Base-by-base conservation (phyloP, 2,113 vertebrate genomes). In the Percina caprodes region DNA sequence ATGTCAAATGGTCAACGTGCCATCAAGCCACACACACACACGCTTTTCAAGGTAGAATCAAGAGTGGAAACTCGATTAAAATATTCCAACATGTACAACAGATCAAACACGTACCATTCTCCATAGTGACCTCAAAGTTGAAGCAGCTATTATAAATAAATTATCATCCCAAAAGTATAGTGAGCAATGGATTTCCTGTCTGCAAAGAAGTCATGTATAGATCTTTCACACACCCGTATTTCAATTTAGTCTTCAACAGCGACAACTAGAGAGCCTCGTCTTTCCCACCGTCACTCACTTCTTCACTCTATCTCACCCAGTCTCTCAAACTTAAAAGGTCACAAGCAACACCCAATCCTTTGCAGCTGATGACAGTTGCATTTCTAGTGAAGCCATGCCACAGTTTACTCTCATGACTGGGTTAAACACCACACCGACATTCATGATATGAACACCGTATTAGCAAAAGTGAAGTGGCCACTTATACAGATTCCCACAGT, bases 331-430 rank as follows among this genome's bases (percentile, higher is more conserved):
- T 35, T 26, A 61, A 85, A 93, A 93, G 91, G 92, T 92, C 92
- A 89, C 30, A 55, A 63, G 78, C 72, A 92, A 92, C 81, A 92
- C 82, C 75, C 88, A 85, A 91, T 84, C 88, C 89, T 83, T 62
- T 58, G 42, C 85, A 89, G 90, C 82, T 82, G 83, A 76, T 71
- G 74, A 49, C 68, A 21, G 74, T 80, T 45, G 49, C 46, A 89
- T 82, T 86, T 52, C 81, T 66, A 59, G 65, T 11, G 14, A 15
- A 73, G 67, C 30, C 19, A 21, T 3, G 9, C 45, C 69, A 45
- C 21, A 63, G 52, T 35, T 39, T 1, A 2, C 75, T 68, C 49
- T 69, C 65, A 45, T 14, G 35, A 71, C 67, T 26, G 45, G 15
- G 10, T n/a, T 23, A 35, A 59, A 52, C n/a, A 16, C 33, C 21